Percentiles rank a stretch among this genome's conserved stretches.
Conservation (phyloP, 2,888 invertebrate species). For the Ormyrus nitidulus region DNA sequence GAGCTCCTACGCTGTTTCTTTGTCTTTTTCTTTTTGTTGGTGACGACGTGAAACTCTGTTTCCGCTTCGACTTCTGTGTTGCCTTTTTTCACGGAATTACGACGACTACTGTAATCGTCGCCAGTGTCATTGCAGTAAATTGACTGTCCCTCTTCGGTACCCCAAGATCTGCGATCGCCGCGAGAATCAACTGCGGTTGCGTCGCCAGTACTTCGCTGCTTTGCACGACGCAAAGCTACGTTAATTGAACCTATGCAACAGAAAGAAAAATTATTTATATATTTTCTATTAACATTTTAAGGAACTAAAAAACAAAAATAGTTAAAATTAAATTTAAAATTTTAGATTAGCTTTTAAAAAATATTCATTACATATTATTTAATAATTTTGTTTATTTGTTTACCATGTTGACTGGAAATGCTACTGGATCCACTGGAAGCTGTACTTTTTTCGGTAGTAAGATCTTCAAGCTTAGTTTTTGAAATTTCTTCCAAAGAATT, state of each 20-base stretch:
- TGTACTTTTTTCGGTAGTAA: slow-evolving; percentile 77
- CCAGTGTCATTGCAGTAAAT: slow-evolving; percentile 75
- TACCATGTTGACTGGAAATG: slow-evolving; percentile 72
- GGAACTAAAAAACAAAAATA: not conserved
- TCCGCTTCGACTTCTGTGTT: slow-evolving; percentile 70
- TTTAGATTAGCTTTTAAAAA: not conserved
- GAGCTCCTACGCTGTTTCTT: slow-evolving; percentile 80
- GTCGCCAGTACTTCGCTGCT: slow-evolving; percentile 72
- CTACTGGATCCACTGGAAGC: slow-evolving; percentile 71
- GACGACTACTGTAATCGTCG: slow-evolving; percentile 69
- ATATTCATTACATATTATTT: not conserved
- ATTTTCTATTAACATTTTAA: slow-evolving; percentile 3
- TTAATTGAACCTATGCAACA: slow-evolving; percentile 52
- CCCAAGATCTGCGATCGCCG: slow-evolving; percentile 81
- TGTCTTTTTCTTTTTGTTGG: slow-evolving; percentile 86
- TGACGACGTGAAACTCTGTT: slow-evolving; percentile 89
- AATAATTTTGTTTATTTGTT: slow-evolving; percentile 38
- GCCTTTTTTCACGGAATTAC: slow-evolving; percentile 68
- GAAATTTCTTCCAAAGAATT: slow-evolving; percentile 90
- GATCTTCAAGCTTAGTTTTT: slow-evolving; percentile 84
- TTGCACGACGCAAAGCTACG: slow-evolving; percentile 69
- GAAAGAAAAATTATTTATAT: slow-evolving; percentile 27
- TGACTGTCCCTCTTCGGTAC: slow-evolving; percentile 80
- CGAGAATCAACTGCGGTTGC: slow-evolving; percentile 69
- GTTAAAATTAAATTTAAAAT: slow-evolving; percentile 6